These are phyloP conservation scores for Eurystomus glaucurus DNA, from an alignment of 2,797 vertebrate genomes.

Conservation along the genomic window DNA sequence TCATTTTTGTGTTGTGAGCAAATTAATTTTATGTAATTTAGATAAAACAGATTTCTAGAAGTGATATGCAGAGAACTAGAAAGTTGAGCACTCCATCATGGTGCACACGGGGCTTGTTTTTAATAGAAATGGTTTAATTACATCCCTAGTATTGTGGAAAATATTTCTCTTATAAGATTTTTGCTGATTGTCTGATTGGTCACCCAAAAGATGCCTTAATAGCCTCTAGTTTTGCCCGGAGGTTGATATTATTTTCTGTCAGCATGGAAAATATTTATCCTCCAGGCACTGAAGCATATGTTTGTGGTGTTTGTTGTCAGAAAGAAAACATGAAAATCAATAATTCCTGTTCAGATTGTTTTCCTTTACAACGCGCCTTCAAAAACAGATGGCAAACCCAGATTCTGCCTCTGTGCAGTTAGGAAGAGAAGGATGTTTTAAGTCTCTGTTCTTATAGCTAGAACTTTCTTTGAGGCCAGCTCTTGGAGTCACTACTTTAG, in stretches of 20 bases:
- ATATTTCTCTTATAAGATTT: background rate
- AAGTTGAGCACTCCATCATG: background rate
- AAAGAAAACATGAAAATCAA: constrained; percentile 68
- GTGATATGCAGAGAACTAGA: background rate
- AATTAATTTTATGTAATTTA: constrained; percentile 1
- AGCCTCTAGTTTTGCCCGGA: constrained; percentile 44
- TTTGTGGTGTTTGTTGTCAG: constrained; percentile 52
- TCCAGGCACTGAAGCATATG: constrained; percentile 68
- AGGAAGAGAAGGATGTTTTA: background rate
- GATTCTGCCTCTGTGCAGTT: constrained; percentile 35
- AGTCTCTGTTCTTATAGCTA: background rate
- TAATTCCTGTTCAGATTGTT: constrained; percentile 37
- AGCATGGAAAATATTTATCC: constrained; percentile 64
- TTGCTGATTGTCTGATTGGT: constrained; percentile 4
- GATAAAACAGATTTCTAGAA: constrained; percentile 30
- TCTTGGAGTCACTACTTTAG: background rate
- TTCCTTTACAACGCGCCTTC: constrained; percentile 19
- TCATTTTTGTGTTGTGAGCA: background rate
- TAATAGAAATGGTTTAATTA: constrained; percentile 36
- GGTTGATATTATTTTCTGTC: constrained; percentile 50
- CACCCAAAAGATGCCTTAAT: background rate
- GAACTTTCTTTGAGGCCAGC: background rate
- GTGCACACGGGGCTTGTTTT: background rate
- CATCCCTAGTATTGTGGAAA: background rate
- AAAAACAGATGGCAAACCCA: constrained; percentile 53